Percentiles rank a stretch among this genome's conserved stretches.
These are phyloP conservation scores for Eupsilia transversa DNA, from an alignment of 2,888 invertebrate genomes.

Conservation along the genomic window DNA sequence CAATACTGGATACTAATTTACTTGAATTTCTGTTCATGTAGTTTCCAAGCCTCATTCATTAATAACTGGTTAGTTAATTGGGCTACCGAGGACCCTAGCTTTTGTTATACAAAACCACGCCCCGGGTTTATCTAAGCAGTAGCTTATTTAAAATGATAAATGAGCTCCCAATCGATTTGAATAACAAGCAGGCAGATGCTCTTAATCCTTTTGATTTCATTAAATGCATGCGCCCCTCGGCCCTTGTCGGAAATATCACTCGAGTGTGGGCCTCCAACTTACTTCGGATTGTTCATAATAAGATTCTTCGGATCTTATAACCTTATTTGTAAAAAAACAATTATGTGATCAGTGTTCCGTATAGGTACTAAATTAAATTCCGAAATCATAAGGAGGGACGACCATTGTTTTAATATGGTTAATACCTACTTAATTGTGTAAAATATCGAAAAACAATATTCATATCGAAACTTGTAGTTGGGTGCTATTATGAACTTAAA, in stretches of 20 bases:
- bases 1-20: constrained; percentile 70
- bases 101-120: constrained; percentile 89
- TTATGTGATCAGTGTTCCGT: constrained; percentile 33
- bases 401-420: neutral
- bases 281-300: constrained; percentile 83
- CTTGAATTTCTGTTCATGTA: constrained; percentile 65
- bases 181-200: constrained; percentile 91
- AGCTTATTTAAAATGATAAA: constrained; percentile 90
- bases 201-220: constrained; percentile 91
- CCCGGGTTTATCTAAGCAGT: constrained; percentile 89
- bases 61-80: constrained; percentile 87
- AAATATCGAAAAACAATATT: neutral
- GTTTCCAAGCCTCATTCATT: constrained; percentile 76
- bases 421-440: neutral
- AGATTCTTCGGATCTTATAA: constrained; percentile 75
- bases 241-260: constrained; percentile 90
- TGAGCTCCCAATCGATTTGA: constrained; percentile 90
- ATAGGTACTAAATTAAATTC: constrained; percentile 5
- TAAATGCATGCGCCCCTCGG: constrained; percentile 89
- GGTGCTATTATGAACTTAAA: neutral
- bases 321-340: constrained; percentile 67
- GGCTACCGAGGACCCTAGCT: constrained; percentile 84
- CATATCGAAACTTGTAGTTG: neutral
- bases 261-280: constrained; percentile 83
- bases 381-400: neutral